Percentiles rank a stretch among this genome's conserved stretches.
Evolutionary conservation across 1,140 invertebrate genomes (phyloP).

Genomic region (Macrosteles quadrilineatus): DNA sequence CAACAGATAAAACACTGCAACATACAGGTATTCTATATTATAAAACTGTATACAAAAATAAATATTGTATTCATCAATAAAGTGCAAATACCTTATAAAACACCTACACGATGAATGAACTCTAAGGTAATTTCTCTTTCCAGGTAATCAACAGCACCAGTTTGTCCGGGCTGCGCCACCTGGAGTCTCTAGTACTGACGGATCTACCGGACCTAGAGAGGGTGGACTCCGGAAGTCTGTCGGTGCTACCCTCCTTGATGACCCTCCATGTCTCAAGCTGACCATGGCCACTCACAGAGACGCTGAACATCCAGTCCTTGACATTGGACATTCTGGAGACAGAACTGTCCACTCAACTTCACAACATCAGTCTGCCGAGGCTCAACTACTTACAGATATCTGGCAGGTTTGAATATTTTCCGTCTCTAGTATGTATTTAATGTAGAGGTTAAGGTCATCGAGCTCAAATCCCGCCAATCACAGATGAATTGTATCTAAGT

Average conservation of each 20-base stretch:
- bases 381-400: slow-evolving; percentile 79
- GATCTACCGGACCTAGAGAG: slow-evolving; percentile 44
- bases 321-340: slow-evolving; percentile 68
- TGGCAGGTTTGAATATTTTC: slow-evolving; percentile 55
- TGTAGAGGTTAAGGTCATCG: too few species aligned
- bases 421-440: too few species aligned
- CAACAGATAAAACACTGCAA: too few species aligned
- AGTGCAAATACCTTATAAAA: too few species aligned
- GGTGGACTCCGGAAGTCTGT: slow-evolving; percentile 47
- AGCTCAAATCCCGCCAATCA: too few species aligned
- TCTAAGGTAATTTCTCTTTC: too few species aligned
- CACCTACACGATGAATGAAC: too few species aligned
- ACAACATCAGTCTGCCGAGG: slow-evolving; percentile 63
- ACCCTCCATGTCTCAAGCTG: slow-evolving; percentile 57
- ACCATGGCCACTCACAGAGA: slow-evolving; percentile 56
- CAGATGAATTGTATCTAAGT: too few species aligned
- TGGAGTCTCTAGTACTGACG: slow-evolving; percentile 46
- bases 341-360: slow-evolving; percentile 23
- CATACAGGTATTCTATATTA: too few species aligned
- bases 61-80: too few species aligned
- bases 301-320: slow-evolving; percentile 60
- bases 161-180: slow-evolving; percentile 44
- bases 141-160: slow-evolving; percentile 47
- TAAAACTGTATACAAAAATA: too few species aligned
- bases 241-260: slow-evolving; percentile 41